Conservation (phyloP, 2,888 invertebrate genomes). For the Neocrepidodera transversa region DNA sequence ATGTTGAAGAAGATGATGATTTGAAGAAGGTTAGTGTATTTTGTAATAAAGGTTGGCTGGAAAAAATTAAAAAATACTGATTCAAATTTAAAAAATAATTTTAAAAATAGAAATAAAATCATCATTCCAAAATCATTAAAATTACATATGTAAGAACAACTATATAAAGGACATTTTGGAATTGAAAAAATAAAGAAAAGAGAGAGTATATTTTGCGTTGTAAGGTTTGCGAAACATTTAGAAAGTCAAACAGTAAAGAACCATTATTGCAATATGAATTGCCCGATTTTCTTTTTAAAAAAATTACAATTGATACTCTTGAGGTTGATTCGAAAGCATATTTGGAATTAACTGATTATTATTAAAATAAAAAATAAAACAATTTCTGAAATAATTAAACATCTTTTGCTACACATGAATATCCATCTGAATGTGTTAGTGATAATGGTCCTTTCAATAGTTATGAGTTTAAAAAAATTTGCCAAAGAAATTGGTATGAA, state of each 20-base stretch:
- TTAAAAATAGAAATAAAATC: not conserved
- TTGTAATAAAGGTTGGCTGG: slow-evolving; percentile 1
- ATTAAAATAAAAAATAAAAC: too few species aligned
- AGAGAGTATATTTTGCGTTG: not conserved
- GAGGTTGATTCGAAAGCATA: not conserved
- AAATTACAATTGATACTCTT: slow-evolving; percentile 21
- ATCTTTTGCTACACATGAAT: too few species aligned
- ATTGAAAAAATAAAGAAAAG: slow-evolving; percentile 4
- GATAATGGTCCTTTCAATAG: too few species aligned
- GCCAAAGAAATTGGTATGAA: too few species aligned
- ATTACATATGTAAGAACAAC: not conserved
- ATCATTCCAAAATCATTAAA: too few species aligned
- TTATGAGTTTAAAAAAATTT: too few species aligned
- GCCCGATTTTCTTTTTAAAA: not conserved
- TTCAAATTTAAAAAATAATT: not conserved
- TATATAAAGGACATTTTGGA: slow-evolving; percentile 10
- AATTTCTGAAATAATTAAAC: too few species aligned
- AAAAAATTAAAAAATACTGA: too few species aligned
- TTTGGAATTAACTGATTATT: too few species aligned
- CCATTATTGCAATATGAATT: not conserved
- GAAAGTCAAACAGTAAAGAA: too few species aligned
- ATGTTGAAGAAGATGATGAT: slow-evolving; percentile 1
- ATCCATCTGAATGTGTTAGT: too few species aligned
- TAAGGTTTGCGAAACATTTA: not conserved
- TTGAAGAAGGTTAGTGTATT: not conserved